Conservation (phyloP, 2,797 vertebrate species). For the Hybognathus amarus region DNA sequence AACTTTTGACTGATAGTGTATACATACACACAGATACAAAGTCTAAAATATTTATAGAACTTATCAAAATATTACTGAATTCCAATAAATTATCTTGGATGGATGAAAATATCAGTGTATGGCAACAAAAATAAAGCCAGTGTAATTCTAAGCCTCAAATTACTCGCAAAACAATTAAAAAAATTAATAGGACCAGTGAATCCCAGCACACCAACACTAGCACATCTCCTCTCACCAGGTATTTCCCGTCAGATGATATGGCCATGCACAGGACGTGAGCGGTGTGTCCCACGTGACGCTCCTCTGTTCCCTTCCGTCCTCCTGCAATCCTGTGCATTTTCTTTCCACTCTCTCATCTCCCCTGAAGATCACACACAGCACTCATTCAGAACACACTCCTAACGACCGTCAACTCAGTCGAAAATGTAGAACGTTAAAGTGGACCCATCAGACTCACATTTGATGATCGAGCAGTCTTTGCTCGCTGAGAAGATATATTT, state of each 20-base stretch:
- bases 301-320: conserved; percentile 84
- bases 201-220: background rate
- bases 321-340: conserved; percentile 85
- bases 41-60: background rate
- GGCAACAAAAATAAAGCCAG: background rate
- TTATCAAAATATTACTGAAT: background rate
- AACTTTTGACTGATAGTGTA: background rate
- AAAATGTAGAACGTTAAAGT: background rate
- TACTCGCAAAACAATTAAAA: too few species aligned
- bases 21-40: background rate
- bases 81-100: background rate
- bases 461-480: conserved; percentile 95
- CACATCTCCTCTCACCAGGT: conserved; percentile 79
- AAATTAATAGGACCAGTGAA: background rate
- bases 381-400: background rate
- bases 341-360: conserved; percentile 88
- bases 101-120: background rate
- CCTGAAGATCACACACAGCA: conserved; percentile 71
- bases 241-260: conserved; percentile 93
- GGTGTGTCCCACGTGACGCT: conserved; percentile 83
- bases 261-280: conserved; percentile 90
- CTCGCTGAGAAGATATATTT: conserved; percentile 88
- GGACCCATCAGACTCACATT: conserved; percentile 82
- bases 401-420: too few species aligned
- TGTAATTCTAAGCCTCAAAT: background rate